A percentile compares a stretch with the other conserved stretches of the same genome.
Evolutionary conservation across 2,888 invertebrate genomes (phyloP).

Genomic region (Ophion ventricosus): DNA sequence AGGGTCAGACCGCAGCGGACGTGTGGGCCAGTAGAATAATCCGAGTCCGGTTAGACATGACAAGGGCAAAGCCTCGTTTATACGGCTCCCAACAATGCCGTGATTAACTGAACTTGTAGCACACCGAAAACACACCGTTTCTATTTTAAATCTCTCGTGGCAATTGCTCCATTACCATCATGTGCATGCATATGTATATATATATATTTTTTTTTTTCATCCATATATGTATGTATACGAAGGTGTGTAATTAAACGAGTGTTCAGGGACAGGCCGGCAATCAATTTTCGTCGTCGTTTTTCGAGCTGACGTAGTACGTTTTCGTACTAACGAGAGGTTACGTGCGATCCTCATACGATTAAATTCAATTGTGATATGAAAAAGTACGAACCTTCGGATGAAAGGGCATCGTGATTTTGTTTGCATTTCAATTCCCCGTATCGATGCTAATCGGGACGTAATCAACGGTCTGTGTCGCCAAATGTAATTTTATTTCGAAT

Average conservation of each 20-base stretch:
- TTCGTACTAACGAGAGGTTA: conserved; percentile 44
- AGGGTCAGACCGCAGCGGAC: conserved; percentile 15
- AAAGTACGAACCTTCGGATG: background rate
- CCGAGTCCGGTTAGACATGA: conserved; percentile 49
- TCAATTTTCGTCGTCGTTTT: conserved; percentile 58
- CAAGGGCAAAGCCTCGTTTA: conserved; percentile 51
- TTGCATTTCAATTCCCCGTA: background rate
- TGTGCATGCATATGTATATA: conserved; percentile 1
- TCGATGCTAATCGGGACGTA: background rate
- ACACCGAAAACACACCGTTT: conserved; percentile 36
- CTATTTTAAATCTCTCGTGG: conserved; percentile 46
- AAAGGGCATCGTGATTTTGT: background rate
- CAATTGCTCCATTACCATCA: background rate
- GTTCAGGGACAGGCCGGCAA: conserved; percentile 47
- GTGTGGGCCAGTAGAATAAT: conserved; percentile 43
- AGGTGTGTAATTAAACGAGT: conserved; percentile 25
- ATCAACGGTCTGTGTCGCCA: background rate
- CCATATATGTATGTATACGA: background rate
- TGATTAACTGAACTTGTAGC: conserved; percentile 50
- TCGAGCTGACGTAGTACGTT: conserved; percentile 56
- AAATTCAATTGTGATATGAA: conserved; percentile 28
- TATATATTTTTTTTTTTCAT: conserved; percentile 1
- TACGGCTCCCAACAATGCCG: conserved; percentile 42
- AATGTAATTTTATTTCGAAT: background rate
- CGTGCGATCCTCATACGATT: conserved; percentile 22